A percentile compares a stretch with the other conserved stretches of the same genome.
Conservation (phyloP, 2,888 invertebrate species). For the Diachrysia chrysitis region DNA sequence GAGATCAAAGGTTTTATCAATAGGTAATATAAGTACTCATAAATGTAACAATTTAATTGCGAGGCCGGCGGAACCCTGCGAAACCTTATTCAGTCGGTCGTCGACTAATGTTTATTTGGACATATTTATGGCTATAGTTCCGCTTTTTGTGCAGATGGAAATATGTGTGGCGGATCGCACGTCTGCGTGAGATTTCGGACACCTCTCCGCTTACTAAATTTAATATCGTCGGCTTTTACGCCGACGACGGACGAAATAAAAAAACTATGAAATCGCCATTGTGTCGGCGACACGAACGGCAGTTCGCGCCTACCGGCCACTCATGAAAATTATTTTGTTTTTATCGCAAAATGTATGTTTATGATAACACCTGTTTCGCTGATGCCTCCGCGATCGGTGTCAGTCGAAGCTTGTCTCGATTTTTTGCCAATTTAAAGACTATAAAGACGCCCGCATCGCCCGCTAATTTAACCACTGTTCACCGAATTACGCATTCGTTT, state of each 20-base stretch:
- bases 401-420: slow-evolving; percentile 85
- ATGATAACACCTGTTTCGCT: slow-evolving; percentile 89
- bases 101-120: slow-evolving; percentile 89
- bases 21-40: slow-evolving; percentile 32
- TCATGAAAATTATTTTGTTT: slow-evolving; percentile 89
- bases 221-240: slow-evolving; percentile 88
- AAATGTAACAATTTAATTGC: slow-evolving; percentile 59
- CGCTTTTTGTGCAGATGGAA: slow-evolving; percentile 89
- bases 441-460: slow-evolving; percentile 88
- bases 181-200: slow-evolving; percentile 89
- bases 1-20: background rate
- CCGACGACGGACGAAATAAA: slow-evolving; percentile 80
- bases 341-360: slow-evolving; percentile 89
- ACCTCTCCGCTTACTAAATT: slow-evolving; percentile 89
- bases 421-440: slow-evolving; percentile 89
- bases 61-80: slow-evolving; percentile 75
- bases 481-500: slow-evolving; percentile 84
- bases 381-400: slow-evolving; percentile 89
- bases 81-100: slow-evolving; percentile 78
- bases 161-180: slow-evolving; percentile 90
- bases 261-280: slow-evolving; percentile 88
- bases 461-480: slow-evolving; percentile 88
- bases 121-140: slow-evolving; percentile 90
- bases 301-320: slow-evolving; percentile 88
- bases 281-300: slow-evolving; percentile 88